phyloP scores from a whole-genome alignment of 2,888 invertebrate species.

The Serrognathus titanus region DNA sequence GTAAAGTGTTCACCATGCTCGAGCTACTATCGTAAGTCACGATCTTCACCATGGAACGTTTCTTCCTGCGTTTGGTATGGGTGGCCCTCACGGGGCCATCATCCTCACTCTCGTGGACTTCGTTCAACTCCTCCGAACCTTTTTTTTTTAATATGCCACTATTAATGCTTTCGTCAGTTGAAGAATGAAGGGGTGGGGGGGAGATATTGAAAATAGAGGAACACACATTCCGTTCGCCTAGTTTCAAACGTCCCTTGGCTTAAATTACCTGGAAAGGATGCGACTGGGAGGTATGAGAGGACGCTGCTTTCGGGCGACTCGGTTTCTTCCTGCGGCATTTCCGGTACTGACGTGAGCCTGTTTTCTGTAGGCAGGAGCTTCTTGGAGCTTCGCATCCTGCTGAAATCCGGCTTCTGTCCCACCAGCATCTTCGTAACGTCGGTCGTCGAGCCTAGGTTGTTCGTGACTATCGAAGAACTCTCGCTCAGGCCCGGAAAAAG shows the following conservation, averaged over 20 bases:
- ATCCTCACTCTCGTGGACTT: slow-evolving; percentile 21
- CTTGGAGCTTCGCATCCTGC: slow-evolving; percentile 29
- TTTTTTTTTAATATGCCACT: not conserved
- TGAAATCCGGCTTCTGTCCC: slow-evolving; percentile 37
- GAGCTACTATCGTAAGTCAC: slow-evolving; percentile 15
- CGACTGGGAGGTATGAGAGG: not conserved
- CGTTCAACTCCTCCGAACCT: slow-evolving; percentile 9
- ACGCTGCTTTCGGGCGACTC: not conserved
- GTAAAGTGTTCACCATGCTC: slow-evolving; percentile 8
- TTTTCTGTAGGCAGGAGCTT: slow-evolving; percentile 24
- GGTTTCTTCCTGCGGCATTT: slow-evolving; percentile 22
- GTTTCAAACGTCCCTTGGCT: not conserved
- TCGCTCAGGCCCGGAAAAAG: slow-evolving; percentile 35
- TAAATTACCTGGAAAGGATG: not conserved
- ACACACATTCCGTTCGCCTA: not conserved
- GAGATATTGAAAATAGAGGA: not conserved
- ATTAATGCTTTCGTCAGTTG: not conserved
- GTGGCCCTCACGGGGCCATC: slow-evolving; percentile 18
- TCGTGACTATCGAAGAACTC: slow-evolving; percentile 3
- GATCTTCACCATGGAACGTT: slow-evolving; percentile 15
- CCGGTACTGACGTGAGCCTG: slow-evolving; percentile 20
- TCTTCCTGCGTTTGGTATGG: slow-evolving; percentile 21
- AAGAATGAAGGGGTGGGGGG: not conserved
- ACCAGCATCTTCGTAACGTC: slow-evolving; percentile 36
- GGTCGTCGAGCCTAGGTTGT: slow-evolving; percentile 24